Conservation (phyloP, 2,888 invertebrate species). For the Ormyrus nitidulus region DNA sequence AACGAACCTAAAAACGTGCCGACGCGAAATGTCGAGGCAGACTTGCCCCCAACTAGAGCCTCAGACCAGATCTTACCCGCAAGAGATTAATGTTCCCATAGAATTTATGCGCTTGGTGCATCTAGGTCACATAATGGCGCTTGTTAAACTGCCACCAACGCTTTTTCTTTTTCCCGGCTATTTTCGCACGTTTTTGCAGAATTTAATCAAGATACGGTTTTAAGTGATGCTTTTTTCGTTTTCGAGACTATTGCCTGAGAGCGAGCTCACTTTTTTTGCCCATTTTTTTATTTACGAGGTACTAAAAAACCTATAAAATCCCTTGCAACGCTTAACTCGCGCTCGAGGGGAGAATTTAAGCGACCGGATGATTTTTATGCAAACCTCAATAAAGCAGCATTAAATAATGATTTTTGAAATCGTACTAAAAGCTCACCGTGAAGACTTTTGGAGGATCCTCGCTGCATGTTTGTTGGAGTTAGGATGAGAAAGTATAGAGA, state of each 20-base stretch:
- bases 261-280: too few species aligned
- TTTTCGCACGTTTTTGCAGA: too few species aligned
- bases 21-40: background rate
- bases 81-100: conserved; percentile 22
- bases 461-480: too few species aligned
- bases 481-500: too few species aligned
- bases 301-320: conserved; percentile 25
- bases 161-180: too few species aligned
- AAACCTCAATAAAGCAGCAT: conserved; percentile 11
- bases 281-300: conserved; percentile 19
- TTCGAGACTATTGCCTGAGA: too few species aligned
- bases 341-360: conserved; percentile 21
- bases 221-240: too few species aligned
- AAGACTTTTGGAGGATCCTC: too few species aligned
- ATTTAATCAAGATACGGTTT: too few species aligned
- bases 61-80: background rate
- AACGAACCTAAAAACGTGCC: background rate
- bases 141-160: too few species aligned
- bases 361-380: conserved; percentile 17
- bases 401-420: conserved; percentile 17
- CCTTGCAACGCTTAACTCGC: background rate
- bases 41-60: conserved; percentile 1
- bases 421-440: too few species aligned
- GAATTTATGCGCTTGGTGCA: conserved; percentile 9
- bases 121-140: conserved; percentile 8